phyloP scores from a whole-genome alignment of 1,140 invertebrate species.

The Brachionus rubens region DNA sequence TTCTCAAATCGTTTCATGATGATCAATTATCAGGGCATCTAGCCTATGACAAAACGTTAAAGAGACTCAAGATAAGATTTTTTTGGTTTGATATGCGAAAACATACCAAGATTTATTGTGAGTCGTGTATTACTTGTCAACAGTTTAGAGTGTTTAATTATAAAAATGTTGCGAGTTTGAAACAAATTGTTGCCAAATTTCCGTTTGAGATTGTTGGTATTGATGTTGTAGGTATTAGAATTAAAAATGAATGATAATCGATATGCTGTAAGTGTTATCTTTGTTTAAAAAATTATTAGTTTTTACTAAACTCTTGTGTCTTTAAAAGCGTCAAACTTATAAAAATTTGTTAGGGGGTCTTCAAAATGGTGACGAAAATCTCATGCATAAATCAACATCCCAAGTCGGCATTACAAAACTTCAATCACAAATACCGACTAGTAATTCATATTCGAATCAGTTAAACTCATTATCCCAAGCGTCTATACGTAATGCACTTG shows the following conservation, averaged over 20 bases:
- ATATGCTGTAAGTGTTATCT: constrained; percentile 6
- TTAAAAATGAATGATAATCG: constrained; percentile 33
- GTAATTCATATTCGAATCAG: background rate
- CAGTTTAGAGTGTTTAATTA: too few relatives aligned
- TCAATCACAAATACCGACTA: background rate
- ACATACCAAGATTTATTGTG: too few relatives aligned
- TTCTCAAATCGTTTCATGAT: too few relatives aligned
- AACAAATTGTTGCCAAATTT: too few relatives aligned
- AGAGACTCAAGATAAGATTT: too few relatives aligned
- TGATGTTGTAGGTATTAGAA: too few relatives aligned
- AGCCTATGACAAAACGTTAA: too few relatives aligned
- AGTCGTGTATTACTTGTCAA: too few relatives aligned
- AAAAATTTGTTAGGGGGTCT: constrained; percentile 6
- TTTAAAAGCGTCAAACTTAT: background rate
- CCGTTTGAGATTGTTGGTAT: too few relatives aligned
- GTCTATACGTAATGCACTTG: constrained; percentile 50
- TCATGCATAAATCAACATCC: background rate
- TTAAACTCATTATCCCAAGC: background rate
- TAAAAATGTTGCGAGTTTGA: too few relatives aligned
- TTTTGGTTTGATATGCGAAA: too few relatives aligned
- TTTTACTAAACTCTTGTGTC: background rate
- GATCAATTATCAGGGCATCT: too few relatives aligned
- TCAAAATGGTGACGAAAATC: constrained; percentile 9
- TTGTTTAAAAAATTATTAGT: background rate
- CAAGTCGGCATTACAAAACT: background rate